phyloP scores from a whole-genome alignment of 2,888 invertebrate species.

The Lepidochitona cinerea region DNA sequence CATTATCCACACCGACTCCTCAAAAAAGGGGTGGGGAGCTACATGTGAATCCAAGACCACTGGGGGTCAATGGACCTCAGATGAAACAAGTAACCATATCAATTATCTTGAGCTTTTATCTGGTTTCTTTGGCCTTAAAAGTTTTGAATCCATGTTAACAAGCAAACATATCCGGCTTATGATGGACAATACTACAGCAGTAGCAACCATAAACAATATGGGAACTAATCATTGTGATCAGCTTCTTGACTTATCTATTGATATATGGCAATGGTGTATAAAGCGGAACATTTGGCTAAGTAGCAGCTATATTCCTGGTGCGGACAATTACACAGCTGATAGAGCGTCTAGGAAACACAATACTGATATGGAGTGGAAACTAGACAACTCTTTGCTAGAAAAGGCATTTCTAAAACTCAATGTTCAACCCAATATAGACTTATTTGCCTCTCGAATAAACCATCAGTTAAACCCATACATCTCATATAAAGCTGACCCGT shows the following conservation, averaged over 20 bases:
- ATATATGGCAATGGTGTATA: too few species aligned
- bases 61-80: background rate
- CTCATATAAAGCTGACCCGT: constrained; percentile 12
- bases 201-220: too few species aligned
- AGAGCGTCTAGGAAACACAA: background rate
- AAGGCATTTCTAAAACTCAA: background rate
- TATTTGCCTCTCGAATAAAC: constrained; percentile 18
- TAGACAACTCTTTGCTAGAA: background rate
- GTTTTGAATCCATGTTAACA: too few species aligned
- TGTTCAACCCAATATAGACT: constrained; percentile 3
- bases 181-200: too few species aligned
- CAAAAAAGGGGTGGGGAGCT: constrained; percentile 8
- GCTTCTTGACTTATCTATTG: too few species aligned
- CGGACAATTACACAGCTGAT: constrained; percentile 12
- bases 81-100: too few species aligned
- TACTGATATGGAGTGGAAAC: constrained; percentile 6
- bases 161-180: too few species aligned
- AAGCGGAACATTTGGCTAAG: constrained; percentile 10
- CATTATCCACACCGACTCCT: constrained; percentile 6
- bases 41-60: background rate
- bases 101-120: too few species aligned
- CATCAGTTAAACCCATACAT: background rate
- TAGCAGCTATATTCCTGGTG: constrained; percentile 7
- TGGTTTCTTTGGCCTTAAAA: too few species aligned
- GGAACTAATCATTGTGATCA: too few species aligned